Base-by-base conservation (phyloP, 2,113 vertebrate genomes). In the Cyphomyrus discorhynchus region DNA sequence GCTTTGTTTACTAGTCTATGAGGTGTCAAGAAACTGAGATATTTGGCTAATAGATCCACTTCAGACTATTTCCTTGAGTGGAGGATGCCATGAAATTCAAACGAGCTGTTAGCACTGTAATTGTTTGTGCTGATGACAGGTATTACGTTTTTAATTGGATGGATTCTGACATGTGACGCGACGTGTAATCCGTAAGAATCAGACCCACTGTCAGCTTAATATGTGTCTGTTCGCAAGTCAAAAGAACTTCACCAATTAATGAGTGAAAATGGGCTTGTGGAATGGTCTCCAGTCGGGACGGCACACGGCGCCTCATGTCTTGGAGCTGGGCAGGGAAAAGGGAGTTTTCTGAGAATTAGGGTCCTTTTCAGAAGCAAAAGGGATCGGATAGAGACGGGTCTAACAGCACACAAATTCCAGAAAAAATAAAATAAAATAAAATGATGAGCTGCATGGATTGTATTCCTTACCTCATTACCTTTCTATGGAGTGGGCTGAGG, bases 111-210 rank as follows among this genome's bases (percentile, higher is more conserved):
- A 84, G 82, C 82, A 5, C 21, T 19, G 42, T 84, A 84, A 45
- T 84, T 84, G 39, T 84, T 84, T 84, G 82, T 47, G 39, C 82
- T 46, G 82, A 84, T 84, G 82, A 84, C 82, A 84, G 45, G 82
- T 84, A 84, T 84, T 84, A 84, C 82, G n/a, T 84, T 45, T 84
- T 84, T 84, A 84, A 84, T 84, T 84, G 82, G 82, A 84, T 47
- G 82, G 82, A 47, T 84, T 84, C 42, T 84, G 82, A 47, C 82
- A 47, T 46, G 9, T 42, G 45, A 84, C 39, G 45, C 45, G 19
- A 84, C 9, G 2, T 84, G 39, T 84, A 84, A 46, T 84, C 82
- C 21, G 10, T n/a, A 47, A 45, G 80, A 47, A 84, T 84, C 80
- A 84, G 80, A 46, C 80, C 35, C 45, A 7, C 70, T 84, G 80